These are phyloP conservation scores for Nomia melanderi DNA, from an alignment of 1,140 invertebrate genomes.

Conservation along the genomic window DNA sequence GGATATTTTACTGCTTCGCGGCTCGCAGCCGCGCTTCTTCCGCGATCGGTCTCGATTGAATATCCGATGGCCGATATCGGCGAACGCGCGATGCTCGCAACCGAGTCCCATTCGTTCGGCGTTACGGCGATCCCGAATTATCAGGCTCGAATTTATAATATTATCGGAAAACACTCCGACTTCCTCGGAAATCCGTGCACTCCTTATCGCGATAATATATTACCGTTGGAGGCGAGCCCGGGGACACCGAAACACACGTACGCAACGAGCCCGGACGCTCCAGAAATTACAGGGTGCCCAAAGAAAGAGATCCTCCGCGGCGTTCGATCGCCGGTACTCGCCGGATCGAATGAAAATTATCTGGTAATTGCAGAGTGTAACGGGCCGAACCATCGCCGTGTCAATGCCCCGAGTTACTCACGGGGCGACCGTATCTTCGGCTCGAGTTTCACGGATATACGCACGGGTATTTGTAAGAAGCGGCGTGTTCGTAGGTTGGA, in stretches of 20 bases:
- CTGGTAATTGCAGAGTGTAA: too few relatives aligned
- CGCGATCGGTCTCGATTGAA: constrained; percentile 8
- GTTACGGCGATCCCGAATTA: constrained; percentile 38
- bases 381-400: too few relatives aligned
- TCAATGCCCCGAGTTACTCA: too few relatives aligned
- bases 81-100: constrained; percentile 22
- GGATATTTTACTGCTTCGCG: constrained; percentile 5
- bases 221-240: background rate
- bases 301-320: background rate
- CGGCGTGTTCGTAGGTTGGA: too few relatives aligned
- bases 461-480: too few relatives aligned
- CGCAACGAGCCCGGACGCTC: background rate
- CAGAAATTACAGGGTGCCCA: background rate
- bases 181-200: constrained; percentile 14
- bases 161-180: constrained; percentile 46
- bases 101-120: constrained; percentile 34
- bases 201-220: constrained; percentile 28
- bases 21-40: background rate
- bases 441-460: too few relatives aligned
- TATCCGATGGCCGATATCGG: constrained; percentile 17
- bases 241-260: background rate
- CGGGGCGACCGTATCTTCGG: too few relatives aligned
- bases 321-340: background rate
- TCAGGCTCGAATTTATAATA: constrained; percentile 46
- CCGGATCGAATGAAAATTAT: background rate